phyloP scores from a whole-genome alignment of 2,113 vertebrate genomes.

The Phainopepla nitens region DNA sequence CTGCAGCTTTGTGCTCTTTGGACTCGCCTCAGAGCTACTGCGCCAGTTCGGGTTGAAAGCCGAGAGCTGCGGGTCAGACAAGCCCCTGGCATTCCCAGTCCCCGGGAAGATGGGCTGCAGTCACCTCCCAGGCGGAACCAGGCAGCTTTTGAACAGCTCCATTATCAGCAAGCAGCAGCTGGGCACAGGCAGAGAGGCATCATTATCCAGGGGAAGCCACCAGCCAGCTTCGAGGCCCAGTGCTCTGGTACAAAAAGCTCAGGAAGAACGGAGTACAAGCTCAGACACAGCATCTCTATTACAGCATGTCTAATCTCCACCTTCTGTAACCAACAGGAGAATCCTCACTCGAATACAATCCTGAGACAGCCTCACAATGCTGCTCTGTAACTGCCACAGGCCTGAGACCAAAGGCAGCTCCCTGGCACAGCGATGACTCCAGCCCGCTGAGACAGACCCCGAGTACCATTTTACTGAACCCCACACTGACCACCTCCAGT shows the following conservation, averaged over 20 bases:
- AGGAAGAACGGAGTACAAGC: neutral
- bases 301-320: neutral
- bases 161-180: neutral
- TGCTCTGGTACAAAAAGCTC: neutral
- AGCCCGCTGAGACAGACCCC: too few species aligned
- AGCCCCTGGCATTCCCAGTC: neutral
- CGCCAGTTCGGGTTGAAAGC: neutral
- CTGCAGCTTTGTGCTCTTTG: neutral
- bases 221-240: neutral
- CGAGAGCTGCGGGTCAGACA: neutral
- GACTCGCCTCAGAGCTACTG: neutral
- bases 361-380: neutral
- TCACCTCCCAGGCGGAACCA: neutral
- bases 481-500: rapidly evolving
- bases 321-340: neutral
- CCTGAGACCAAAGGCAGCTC: neutral
- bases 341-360: rapidly evolving
- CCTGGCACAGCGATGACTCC: neutral
- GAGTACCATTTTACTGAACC: rapidly evolving
- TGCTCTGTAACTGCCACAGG: rapidly evolving
- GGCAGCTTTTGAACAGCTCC: neutral
- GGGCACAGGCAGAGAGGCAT: neutral
- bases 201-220: neutral
- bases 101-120: neutral
- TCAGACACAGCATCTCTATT: neutral